phyloP scores from a whole-genome alignment of 2,113 vertebrate genomes.

The Etheostoma spectabile region DNA sequence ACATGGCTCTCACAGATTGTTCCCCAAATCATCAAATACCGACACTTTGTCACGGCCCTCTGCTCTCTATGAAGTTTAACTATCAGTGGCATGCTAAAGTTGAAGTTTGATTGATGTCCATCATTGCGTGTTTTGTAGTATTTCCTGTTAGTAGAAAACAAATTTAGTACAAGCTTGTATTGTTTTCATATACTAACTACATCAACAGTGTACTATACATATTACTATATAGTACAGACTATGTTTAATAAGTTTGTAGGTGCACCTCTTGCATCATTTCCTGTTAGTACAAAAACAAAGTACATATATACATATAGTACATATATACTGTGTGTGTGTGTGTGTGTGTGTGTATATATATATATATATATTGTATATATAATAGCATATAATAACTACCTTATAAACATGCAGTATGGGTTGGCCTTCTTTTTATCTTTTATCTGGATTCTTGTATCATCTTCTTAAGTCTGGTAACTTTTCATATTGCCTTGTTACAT shows the following conservation, averaged over 20 bases:
- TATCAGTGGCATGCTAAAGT: too few species aligned
- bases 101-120: background rate
- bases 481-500: background rate
- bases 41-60: too few species aligned
- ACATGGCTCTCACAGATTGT: too few species aligned
- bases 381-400: background rate
- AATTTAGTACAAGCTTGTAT: too few species aligned
- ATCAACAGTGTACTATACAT: background rate
- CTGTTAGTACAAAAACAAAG: background rate
- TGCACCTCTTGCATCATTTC: background rate
- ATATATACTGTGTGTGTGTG: background rate
- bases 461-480: background rate
- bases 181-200: background rate
- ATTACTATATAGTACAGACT: background rate
- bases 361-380: background rate
- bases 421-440: conserved; percentile 7
- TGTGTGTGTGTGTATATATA: too few species aligned
- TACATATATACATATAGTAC: too few species aligned
- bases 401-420: background rate
- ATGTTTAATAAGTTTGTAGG: background rate
- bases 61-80: too few species aligned
- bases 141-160: background rate
- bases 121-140: background rate
- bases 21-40: too few species aligned
- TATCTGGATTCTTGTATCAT: background rate